These are phyloP conservation scores for Leucoma salicis DNA, from an alignment of 2,888 invertebrate species.

Conservation along the genomic window DNA sequence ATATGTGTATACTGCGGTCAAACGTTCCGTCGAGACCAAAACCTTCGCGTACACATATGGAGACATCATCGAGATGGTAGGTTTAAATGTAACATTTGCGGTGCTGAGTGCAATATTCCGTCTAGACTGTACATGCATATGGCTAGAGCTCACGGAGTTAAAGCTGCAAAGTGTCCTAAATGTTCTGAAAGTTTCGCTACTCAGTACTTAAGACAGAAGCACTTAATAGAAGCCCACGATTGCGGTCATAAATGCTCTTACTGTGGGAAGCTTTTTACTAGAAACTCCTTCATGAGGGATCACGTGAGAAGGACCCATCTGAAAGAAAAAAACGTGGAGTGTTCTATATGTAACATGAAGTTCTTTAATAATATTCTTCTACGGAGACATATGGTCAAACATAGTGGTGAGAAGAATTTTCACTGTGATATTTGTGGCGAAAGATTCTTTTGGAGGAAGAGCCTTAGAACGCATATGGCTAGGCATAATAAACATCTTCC, in stretches of 20 bases:
- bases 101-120: conserved; percentile 68
- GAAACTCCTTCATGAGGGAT: conserved; percentile 68
- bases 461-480: conserved; percentile 81
- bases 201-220: conserved; percentile 76
- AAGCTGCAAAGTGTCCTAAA: conserved; percentile 70
- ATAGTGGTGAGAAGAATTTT: conserved; percentile 79
- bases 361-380: conserved; percentile 72
- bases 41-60: conserved; percentile 71
- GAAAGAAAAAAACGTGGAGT: conserved; percentile 72
- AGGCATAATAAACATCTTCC: conserved; percentile 58
- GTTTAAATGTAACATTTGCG: conserved; percentile 68
- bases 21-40: conserved; percentile 70
- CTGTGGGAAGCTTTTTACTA: conserved; percentile 67
- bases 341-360: conserved; percentile 69
- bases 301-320: conserved; percentile 69
- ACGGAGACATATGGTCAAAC: conserved; percentile 70
- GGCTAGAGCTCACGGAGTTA: conserved; percentile 70
- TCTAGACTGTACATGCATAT: conserved; percentile 75
- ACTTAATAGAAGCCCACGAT: conserved; percentile 77
- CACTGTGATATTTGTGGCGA: conserved; percentile 84
- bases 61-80: conserved; percentile 68
- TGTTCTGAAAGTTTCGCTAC: conserved; percentile 75
- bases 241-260: conserved; percentile 70
- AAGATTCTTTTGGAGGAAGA: conserved; percentile 83
- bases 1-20: conserved; percentile 75